Conservation (phyloP, 2,113 vertebrate species). For the Planiliza haematocheilus region DNA sequence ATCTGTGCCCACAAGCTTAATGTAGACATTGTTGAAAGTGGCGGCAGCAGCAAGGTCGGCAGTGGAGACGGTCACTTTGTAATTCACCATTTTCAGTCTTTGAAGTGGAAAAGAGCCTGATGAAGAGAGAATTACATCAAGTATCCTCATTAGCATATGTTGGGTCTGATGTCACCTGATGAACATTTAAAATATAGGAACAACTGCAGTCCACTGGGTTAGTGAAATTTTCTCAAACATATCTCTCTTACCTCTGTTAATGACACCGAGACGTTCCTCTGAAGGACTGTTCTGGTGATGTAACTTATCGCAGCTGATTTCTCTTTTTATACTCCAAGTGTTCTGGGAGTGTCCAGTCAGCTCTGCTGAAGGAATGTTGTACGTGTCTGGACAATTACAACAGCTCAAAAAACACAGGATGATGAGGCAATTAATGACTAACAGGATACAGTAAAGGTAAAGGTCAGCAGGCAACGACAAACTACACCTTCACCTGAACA, state of each 20-base stretch:
- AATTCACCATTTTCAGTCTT: constrained; percentile 40
- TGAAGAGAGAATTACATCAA: not conserved
- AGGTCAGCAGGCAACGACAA: too few relatives aligned
- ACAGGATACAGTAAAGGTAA: too few relatives aligned
- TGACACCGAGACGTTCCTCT: constrained; percentile 1
- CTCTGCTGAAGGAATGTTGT: not conserved
- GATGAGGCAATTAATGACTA: not conserved
- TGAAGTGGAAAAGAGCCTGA: constrained; percentile 1
- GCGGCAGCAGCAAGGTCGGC: rapidly evolving
- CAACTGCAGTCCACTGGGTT: not conserved
- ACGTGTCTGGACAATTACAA: not conserved
- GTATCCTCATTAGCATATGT: not conserved
- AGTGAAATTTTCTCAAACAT: not conserved
- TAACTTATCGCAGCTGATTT: not conserved
- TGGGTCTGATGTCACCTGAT: not conserved
- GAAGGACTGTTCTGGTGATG: not conserved
- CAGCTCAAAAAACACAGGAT: not conserved
- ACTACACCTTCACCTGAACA: too few relatives aligned
- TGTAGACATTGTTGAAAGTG: constrained; percentile 3
- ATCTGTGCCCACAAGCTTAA: constrained; percentile 58
- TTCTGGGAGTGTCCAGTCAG: constrained; percentile 10
- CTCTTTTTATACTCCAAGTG: constrained; percentile 1
- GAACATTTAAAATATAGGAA: not conserved
- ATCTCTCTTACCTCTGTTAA: constrained; percentile 19
- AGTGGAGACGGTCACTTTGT: constrained; percentile 58